A percentile compares a stretch with the other conserved stretches of the same genome.
These are phyloP conservation scores for Drosophila subobscura DNA, from an alignment of 1,140 invertebrate genomes.

Conservation along the genomic window DNA sequence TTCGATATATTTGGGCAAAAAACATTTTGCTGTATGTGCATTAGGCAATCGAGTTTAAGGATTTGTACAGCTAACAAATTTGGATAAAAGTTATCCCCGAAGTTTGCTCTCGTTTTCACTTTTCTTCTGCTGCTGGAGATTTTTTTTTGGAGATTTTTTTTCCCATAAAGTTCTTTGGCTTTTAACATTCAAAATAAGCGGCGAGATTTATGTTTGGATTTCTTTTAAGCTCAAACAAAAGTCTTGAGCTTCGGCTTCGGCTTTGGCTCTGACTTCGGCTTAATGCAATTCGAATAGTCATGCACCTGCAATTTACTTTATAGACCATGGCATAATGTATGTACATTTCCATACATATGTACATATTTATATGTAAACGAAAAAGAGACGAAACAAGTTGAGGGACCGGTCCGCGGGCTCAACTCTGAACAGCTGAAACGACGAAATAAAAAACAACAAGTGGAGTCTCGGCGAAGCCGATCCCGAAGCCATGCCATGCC, in stretches of 20 bases:
- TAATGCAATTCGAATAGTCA: conserved; percentile 79
- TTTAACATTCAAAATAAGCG: conserved; percentile 21
- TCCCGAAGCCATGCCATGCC: too few relatives aligned
- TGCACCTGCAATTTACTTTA: conserved; percentile 84
- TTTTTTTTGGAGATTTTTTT: conserved; percentile 13
- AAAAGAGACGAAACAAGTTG: conserved; percentile 31
- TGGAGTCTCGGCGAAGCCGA: too few relatives aligned
- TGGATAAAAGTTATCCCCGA: conserved; percentile 1
- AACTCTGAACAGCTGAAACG: conserved; percentile 69
- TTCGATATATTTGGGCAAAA: conserved; percentile 28
- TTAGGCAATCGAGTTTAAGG: conserved; percentile 1
- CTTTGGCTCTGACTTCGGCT: conserved; percentile 40
- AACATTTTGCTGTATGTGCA: conserved; percentile 12
- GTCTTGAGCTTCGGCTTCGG: conserved; percentile 22
- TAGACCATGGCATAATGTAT: conserved; percentile 81
- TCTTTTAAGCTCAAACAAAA: conserved; percentile 34
- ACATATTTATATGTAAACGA: conserved; percentile 18
- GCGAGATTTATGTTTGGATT: conserved; percentile 60
- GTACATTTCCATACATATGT: conserved; percentile 33
- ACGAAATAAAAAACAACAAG: too few relatives aligned
- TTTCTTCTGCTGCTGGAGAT: conserved; percentile 16
- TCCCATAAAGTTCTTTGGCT: background rate
- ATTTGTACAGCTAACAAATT: background rate
- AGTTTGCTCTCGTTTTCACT: conserved; percentile 14
- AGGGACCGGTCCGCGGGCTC: conserved; percentile 65